Evolutionary conservation across 2,888 invertebrate species (phyloP), one percentile per base, ranked within the genome.

Genomic region (Conus canariensis): DNA sequence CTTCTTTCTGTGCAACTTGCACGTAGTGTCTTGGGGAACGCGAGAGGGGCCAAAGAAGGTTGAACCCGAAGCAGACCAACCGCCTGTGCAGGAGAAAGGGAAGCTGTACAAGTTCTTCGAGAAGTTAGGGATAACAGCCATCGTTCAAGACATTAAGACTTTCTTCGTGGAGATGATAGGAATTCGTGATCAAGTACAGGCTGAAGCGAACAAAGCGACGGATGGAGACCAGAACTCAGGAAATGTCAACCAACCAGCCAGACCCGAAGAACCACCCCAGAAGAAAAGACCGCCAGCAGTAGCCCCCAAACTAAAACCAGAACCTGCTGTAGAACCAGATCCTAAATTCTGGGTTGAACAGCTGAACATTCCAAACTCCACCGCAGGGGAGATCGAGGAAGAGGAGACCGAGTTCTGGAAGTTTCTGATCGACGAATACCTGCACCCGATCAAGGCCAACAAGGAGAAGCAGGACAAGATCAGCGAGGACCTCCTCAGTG

Each of bases 1-100:
- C 90, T 99, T 98, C 96, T 98, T 98, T 0, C 97, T 99, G 30
- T 98, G 98, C 95, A 99, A 99, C 96, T 97, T 99, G 96, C 98
- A 99, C 96, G 98, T 98, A 95, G 98, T 99, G 3, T 97, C 98
- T 0, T 99, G 99, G 99, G 99, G 99, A 2, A 99, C 99, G 0
- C 97, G 99, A 91, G 99, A 99, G 96, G 97, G 97, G 8, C 95
- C 94, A 16, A 95, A 95, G 77, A 96, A 96, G 94, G 90, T 92
- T 70, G 87, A 90, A 19, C 90, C 90, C 64, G 90, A 92, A 85
- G 60, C 74, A 22, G 90, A 98, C 98, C 96, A 97, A 98, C 77
- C 98, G 98, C 0, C 98, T 95, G 97, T 97, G 90, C 56, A 58
- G 70, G 85, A 89, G 60, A 98, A 97, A 0, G 98, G 98, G 96